Evolutionary conservation across 2,797 vertebrate genomes (phyloP).

Genomic region (Hypotaenidia philippensis): DNA sequence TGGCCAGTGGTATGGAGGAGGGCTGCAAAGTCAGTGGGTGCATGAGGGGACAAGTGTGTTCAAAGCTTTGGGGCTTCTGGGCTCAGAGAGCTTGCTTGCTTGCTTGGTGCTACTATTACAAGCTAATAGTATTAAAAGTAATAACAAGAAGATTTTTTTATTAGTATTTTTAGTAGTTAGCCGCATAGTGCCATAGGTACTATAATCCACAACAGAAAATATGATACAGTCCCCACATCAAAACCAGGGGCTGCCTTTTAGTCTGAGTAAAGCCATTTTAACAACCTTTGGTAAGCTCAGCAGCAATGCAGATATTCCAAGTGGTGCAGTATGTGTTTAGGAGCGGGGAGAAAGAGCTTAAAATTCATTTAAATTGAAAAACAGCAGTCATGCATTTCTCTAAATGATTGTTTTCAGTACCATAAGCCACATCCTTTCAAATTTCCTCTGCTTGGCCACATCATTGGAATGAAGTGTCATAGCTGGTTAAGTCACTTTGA

Average conservation of each 20-base stretch:
- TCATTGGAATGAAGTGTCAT: conserved; percentile 70
- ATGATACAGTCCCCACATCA: background rate
- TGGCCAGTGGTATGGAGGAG: background rate
- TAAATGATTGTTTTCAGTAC: conserved; percentile 52
- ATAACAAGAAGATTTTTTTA: background rate
- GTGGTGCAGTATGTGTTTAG: conserved; percentile 14
- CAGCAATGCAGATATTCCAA: conserved; percentile 36
- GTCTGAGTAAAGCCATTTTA: background rate
- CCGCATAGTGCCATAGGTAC: background rate
- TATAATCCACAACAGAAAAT: background rate
- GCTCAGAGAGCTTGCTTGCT: background rate
- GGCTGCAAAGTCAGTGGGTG: background rate
- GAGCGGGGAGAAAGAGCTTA: conserved; percentile 4
- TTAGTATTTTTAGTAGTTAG: background rate
- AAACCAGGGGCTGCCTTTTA: background rate
- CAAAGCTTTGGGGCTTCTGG: background rate
- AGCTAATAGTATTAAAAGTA: background rate
- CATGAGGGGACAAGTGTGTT: fast-evolving
- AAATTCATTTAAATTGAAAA: conserved; percentile 66
- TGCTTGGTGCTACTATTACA: background rate
- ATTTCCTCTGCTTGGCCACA: conserved; percentile 55
- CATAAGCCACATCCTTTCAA: conserved; percentile 48
- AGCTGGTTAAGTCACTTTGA: conserved; percentile 31
- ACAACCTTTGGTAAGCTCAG: conserved; percentile 5
- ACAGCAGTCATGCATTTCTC: conserved; percentile 53